Percentiles rank a stretch among this genome's conserved stretches.
These are phyloP conservation scores for Nibea albiflora DNA, from an alignment of 2,113 vertebrate species.

Conservation along the genomic window DNA sequence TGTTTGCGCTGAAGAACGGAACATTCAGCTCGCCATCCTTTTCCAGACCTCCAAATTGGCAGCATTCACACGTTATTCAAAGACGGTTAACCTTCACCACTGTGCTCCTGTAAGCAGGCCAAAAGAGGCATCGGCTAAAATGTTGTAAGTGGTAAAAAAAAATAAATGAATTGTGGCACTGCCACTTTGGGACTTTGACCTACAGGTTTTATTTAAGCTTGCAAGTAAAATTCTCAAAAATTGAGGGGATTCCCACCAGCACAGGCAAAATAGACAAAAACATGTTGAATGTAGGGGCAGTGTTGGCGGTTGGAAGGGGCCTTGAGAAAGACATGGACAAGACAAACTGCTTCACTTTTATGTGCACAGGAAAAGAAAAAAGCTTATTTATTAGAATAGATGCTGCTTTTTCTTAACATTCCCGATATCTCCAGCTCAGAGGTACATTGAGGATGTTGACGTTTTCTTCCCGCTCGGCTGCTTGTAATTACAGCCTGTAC, in stretches of 20 bases:
- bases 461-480: background rate
- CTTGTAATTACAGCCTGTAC: background rate
- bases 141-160: too few relatives aligned
- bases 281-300: background rate
- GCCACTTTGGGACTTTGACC: too few relatives aligned
- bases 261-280: too few relatives aligned
- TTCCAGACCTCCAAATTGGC: background rate
- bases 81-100: background rate
- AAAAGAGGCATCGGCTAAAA: too few relatives aligned
- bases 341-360: too few relatives aligned
- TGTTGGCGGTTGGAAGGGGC: background rate
- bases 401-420: background rate
- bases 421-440: background rate
- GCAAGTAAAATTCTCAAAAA: too few relatives aligned
- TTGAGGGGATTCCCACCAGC: too few relatives aligned
- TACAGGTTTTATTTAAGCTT: too few relatives aligned
- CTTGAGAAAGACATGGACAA: too few relatives aligned
- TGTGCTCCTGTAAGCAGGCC: too few relatives aligned
- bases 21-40: background rate
- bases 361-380: background rate
- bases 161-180: too few relatives aligned
- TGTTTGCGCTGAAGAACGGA: too few relatives aligned
- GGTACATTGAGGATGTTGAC: background rate
- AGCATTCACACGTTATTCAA: background rate
- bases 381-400: background rate